Evolutionary conservation across 2,797 vertebrate genomes (phyloP), one percentile per base, ranked within the genome.

Genomic region (Buceros bicornis): DNA sequence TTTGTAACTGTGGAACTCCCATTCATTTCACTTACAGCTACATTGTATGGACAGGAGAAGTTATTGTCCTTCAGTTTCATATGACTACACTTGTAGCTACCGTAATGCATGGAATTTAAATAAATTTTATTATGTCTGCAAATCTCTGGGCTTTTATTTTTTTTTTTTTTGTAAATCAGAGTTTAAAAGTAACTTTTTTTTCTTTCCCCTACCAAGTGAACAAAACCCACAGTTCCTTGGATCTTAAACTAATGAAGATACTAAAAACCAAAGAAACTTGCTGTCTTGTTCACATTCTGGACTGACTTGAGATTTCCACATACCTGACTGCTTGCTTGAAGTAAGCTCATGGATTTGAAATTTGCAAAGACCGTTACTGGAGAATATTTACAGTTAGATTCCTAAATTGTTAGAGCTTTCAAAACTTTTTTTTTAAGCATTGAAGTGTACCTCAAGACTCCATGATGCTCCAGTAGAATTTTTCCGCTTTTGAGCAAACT

Each of bases 81-180:
- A 92, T 96, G 97, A 98, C 89, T 96, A 97, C 97, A 97, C 95
- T 97, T 97, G 96, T 95, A 95, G 95, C 97, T 97, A 93, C 97
- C 96, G 57, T 98, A 97, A 96, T 98, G 98, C 98, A 98, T 98
- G 98, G 95, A 98, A 97, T 97, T 98, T 89, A 98, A 97, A 98
- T 98, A 98, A 97, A 98, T 98, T 98, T 97, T 97, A 98, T 95
- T 97, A 97, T 97, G 97, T 97, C 97, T 97, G 95, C 96, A 98
- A 94, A 97, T 96, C 92, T 98, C 97, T 98, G 98, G 97, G 96
- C 97, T 98, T 98, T 97, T 97, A 85, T 95, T 97, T 95, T 97
- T 97, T 85, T 95, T 97, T 95, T 95, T 84, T 93, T 96, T 95
- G 72, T 92, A 94, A 95, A 84, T 92, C 66, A 83, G 64, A 96